Evolutionary conservation across 2,113 vertebrate genomes (phyloP).

Genomic region (Antechinus flavipes): DNA sequence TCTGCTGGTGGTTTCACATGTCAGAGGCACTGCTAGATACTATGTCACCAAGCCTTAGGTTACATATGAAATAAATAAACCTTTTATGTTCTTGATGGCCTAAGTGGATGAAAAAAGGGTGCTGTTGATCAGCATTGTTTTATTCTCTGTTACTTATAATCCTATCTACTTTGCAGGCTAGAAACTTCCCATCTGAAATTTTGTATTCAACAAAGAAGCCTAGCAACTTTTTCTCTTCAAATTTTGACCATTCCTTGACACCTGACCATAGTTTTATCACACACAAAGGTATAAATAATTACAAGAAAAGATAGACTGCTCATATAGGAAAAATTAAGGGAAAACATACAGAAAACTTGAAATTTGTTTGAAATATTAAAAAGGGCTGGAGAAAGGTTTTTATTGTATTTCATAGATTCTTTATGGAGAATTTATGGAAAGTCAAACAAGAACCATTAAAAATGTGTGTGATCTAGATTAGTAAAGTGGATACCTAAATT

Average conservation of each 20-base stretch:
- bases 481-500: neutral
- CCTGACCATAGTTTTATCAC: neutral
- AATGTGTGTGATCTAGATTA: neutral
- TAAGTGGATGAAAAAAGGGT: neutral
- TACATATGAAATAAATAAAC: neutral
- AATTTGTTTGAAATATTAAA: neutral
- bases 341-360: neutral
- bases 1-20: neutral
- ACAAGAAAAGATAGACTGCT: neutral
- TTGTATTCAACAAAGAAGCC: neutral
- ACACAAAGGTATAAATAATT: neutral
- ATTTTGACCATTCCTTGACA: neutral
- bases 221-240: neutral
- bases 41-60: neutral
- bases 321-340: neutral
- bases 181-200: neutral
- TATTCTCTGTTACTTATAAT: neutral
- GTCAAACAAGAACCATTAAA: neutral
- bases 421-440: neutral
- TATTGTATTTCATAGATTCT: neutral
- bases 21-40: neutral
- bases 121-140: neutral
- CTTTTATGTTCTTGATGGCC: neutral
- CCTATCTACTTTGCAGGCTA: neutral
- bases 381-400: neutral